phyloP scores from a whole-genome alignment of 1,140 invertebrate genomes.

The Himalopsyche phryganea region DNA sequence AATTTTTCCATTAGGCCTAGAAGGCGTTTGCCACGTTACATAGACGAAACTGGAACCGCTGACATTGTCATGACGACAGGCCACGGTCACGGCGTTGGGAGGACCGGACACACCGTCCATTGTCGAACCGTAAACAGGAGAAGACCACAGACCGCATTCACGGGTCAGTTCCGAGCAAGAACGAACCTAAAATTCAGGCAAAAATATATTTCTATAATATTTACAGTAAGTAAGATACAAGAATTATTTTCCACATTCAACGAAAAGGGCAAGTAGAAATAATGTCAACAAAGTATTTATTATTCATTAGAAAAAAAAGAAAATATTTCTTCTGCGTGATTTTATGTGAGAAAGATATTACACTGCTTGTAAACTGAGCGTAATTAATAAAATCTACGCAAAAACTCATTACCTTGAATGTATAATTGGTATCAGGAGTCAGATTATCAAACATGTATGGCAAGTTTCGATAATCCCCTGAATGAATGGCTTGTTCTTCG shows the following conservation, averaged over 20 bases:
- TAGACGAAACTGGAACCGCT: conserved; percentile 61
- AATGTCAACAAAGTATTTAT: too few species aligned
- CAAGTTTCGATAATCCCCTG: conserved; percentile 59
- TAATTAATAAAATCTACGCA: too few species aligned
- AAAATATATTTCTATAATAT: too few species aligned
- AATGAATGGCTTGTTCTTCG: conserved; percentile 59
- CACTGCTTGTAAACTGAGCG: too few species aligned
- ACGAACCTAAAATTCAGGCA: conserved; percentile 54
- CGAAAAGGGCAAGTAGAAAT: too few species aligned
- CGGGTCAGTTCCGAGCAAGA: conserved; percentile 75
- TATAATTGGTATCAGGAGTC: conserved; percentile 71
- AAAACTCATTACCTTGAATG: conserved; percentile 68
- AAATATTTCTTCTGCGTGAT: too few species aligned
- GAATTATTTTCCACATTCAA: too few species aligned
- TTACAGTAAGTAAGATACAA: too few species aligned
- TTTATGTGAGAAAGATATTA: too few species aligned
- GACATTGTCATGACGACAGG: conserved; percentile 64
- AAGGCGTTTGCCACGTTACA: conserved; percentile 68
- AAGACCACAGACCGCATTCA: conserved; percentile 71
- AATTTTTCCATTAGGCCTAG: conserved; percentile 71
- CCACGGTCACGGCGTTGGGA: conserved; percentile 60
- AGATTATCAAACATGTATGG: conserved; percentile 74
- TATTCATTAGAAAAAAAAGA: too few species aligned
- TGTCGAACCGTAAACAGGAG: conserved; percentile 71
- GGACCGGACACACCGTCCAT: conserved; percentile 68